Percentiles rank a stretch among this genome's conserved stretches.
These are phyloP conservation scores for Aurelia aurita complex sp. Pacific DNA, from an alignment of 30 jellyfish, hydroid and myxozoan species.

Conservation along the genomic window DNA sequence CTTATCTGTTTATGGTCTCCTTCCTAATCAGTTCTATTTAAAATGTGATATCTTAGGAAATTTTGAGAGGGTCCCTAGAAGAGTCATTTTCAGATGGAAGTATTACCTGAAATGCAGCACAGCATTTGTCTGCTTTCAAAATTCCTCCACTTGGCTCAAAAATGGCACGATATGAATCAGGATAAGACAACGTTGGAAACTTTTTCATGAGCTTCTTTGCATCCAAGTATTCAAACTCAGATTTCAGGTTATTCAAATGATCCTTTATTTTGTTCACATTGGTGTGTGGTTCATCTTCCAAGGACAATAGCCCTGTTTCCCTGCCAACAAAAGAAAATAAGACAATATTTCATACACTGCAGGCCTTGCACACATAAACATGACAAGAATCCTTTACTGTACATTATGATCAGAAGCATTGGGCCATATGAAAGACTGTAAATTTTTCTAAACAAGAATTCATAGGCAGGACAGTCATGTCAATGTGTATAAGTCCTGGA, in stretches of 20 bases:
- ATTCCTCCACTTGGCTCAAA: conserved; percentile 79
- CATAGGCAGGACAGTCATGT: too few relatives aligned
- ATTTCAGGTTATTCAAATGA: conserved; percentile 23
- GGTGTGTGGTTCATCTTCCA: conserved; percentile 29
- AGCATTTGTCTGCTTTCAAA: conserved; percentile 75
- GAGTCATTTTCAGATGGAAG: neutral
- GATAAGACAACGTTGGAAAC: conserved; percentile 66
- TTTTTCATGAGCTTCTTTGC: conserved; percentile 10
- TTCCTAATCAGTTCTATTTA: too few relatives aligned
- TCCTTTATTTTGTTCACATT: conserved; percentile 1
- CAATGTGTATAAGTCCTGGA: too few relatives aligned
- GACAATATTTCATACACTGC: neutral
- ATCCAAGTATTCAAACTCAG: conserved; percentile 24
- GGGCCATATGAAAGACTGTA: too few relatives aligned
- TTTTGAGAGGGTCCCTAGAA: too few relatives aligned
- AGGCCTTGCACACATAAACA: too few relatives aligned
- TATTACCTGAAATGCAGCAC: conserved; percentile 71
- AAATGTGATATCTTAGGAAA: too few relatives aligned
- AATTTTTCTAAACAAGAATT: too few relatives aligned
- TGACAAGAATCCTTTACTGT: too few relatives aligned
- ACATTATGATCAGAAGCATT: too few relatives aligned
- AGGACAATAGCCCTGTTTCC: conserved; percentile 47
- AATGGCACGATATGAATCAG: conserved; percentile 34
- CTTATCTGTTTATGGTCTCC: too few relatives aligned
- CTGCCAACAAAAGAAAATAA: conserved; percentile 7